A percentile compares a stretch with the other conserved stretches of the same genome.
phyloP scores from a whole-genome alignment of 2,888 invertebrate species.

The Griposia aprilina region DNA sequence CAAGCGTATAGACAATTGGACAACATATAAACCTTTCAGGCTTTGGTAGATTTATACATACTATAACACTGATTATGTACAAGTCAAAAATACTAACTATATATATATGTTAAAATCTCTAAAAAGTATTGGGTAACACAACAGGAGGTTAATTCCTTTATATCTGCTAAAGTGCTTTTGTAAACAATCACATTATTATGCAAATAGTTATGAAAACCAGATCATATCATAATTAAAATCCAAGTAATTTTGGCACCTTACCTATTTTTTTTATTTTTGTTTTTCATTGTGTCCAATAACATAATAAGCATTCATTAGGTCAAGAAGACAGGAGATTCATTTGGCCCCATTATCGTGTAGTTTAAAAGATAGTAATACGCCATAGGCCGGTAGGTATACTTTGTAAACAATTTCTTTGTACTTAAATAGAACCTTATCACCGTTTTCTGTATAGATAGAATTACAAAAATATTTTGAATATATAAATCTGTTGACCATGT shows the following conservation, averaged over 20 bases:
- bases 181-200: constrained; percentile 34
- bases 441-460: constrained; percentile 61
- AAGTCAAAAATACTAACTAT: constrained; percentile 56
- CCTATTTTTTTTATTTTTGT: constrained; percentile 47
- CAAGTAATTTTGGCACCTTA: constrained; percentile 67
- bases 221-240: constrained; percentile 37
- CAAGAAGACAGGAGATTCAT: constrained; percentile 57
- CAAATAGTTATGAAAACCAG: constrained; percentile 36
- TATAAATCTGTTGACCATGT: constrained; percentile 38
- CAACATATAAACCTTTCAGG: constrained; percentile 60
- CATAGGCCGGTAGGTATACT: constrained; percentile 64
- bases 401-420: constrained; percentile 65
- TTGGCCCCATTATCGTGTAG: constrained; percentile 71
- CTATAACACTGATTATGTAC: constrained; percentile 53
- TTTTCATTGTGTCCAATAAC: constrained; percentile 52
- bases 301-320: constrained; percentile 56
- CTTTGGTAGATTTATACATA: constrained; percentile 56
- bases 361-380: constrained; percentile 56
- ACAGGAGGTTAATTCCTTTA: constrained; percentile 25
- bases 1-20: constrained; percentile 65
- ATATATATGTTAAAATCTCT: constrained; percentile 53
- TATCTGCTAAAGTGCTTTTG: constrained; percentile 33
- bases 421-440: constrained; percentile 59
- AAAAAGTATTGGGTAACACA: constrained; percentile 59
- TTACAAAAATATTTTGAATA: constrained; percentile 72